phyloP scores from a whole-genome alignment of 1,140 invertebrate genomes.

The fruit fly (Drosophila melanogaster) region DNA sequence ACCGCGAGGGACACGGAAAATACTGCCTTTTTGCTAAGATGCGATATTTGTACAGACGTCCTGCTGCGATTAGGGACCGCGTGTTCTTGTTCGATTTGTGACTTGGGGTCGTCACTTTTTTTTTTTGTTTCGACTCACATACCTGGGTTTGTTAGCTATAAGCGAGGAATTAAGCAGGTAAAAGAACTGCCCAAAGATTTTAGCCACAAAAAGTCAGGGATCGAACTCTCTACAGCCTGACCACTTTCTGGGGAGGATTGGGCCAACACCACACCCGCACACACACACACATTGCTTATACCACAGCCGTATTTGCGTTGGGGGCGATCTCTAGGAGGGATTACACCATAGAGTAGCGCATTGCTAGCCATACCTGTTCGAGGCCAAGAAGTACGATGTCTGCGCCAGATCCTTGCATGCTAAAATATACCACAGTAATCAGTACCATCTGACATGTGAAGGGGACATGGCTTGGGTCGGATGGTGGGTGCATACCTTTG shows the following conservation, averaged over 20 bases:
- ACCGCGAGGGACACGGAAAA: conserved; percentile 1
- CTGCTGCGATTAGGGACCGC: conserved; percentile 9
- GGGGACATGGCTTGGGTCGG: conserved; percentile 38
- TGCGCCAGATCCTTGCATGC: conserved; percentile 97
- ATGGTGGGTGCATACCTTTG: conserved; percentile 88
- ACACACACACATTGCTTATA: conserved; percentile 27
- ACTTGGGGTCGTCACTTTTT: conserved; percentile 13
- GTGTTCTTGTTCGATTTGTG: conserved; percentile 12
- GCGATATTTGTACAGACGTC: conserved; percentile 13
- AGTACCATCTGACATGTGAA: conserved; percentile 42
- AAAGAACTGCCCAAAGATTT: background rate
- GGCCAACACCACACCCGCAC: conserved; percentile 8
- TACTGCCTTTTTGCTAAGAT: conserved; percentile 4
- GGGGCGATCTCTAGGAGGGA: background rate
- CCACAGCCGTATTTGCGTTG: background rate
- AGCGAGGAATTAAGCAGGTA: conserved; percentile 11
- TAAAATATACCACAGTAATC: conserved; percentile 85
- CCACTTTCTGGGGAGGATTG: conserved; percentile 8
- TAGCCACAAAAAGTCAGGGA: background rate
- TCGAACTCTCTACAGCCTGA: background rate
- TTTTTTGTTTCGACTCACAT: conserved; percentile 8
- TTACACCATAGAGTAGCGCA: conserved; percentile 24
- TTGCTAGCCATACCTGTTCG: conserved; percentile 90
- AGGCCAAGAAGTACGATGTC: conserved; percentile 99
- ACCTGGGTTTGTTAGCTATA: conserved; percentile 12